Evolutionary conservation across 2,113 vertebrate species (phyloP), one percentile per base, ranked within the genome.

Genomic region (Gorilla gorilla): DNA sequence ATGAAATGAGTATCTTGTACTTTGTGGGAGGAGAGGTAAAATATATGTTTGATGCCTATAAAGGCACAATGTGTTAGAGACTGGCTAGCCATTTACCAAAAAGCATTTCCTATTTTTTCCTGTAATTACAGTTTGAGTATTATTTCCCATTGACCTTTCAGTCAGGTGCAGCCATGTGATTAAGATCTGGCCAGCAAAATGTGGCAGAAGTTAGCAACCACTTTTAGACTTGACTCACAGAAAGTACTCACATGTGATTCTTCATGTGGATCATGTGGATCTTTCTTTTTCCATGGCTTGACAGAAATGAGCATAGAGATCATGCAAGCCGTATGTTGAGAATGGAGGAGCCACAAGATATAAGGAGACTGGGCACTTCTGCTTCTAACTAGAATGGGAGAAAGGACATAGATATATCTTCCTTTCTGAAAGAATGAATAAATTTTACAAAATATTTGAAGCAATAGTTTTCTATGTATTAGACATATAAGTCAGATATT

Each of bases 181-280:
- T 43, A 1, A 59, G 32, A 13, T 81, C 79, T 89, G 73, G n/a
- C 43, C 32, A 85, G 30, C 30, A 18, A 84, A 89, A 80, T 76
- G 27, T 89, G 48, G 25, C 55, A 86, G 45, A 86, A 10, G 35
- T 66, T 25, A 79, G 70, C 52, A 94, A 85, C 64, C 32, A 32
- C 50, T 80, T 76, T 81, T 43, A 94, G 79, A 80, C 4, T 32
- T 94, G 50, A 90, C 59, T 96, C 68, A 72, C 52, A 78, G 81
- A 78, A 64, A 45, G 64, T 66, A 84, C 45, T 32, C 20, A 90
- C 43, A 78, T 45, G 86, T 90, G 90, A 86, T 81, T 17, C 27
- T 84, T 89, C 30, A 40, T 40, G 81, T 32, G 17, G 16, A 50
- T 50, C 43, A 5, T 35, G 30, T 35, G 45, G 45, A 0, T n/a